These are phyloP conservation scores for Acomys russatus DNA, from an alignment of 2,797 vertebrate genomes.

Conservation along the genomic window DNA sequence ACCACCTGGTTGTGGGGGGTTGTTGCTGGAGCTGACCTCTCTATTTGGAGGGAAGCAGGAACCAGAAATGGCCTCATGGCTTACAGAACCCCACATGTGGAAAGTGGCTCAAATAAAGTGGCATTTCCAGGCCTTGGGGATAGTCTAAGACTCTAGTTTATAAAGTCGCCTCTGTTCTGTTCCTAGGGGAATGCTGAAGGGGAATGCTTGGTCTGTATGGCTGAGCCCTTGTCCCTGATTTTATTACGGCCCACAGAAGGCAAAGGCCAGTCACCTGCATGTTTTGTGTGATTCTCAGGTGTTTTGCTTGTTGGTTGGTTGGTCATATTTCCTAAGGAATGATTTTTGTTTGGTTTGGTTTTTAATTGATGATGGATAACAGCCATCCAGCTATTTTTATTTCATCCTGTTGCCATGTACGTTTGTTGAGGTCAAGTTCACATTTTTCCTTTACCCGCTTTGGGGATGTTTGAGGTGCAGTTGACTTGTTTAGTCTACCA, in stretches of 20 bases:
- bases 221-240: background rate
- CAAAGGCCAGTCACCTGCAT: background rate
- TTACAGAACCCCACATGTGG: background rate
- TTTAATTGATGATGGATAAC: background rate
- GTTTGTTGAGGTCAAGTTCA: background rate
- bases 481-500: background rate
- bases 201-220: background rate
- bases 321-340: background rate
- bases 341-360: background rate
- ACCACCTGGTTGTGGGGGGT: background rate
- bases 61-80: background rate
- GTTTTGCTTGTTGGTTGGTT: background rate
- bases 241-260: background rate
- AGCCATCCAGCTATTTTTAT: background rate
- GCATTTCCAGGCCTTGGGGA: constrained; percentile 71
- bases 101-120: constrained; percentile 71
- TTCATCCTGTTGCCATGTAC: background rate
- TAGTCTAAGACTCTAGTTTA: constrained; percentile 31
- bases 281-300: background rate
- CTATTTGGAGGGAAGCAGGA: constrained; percentile 48
- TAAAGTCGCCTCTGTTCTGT: constrained; percentile 39
- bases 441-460: background rate
- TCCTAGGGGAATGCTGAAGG: constrained; percentile 23
- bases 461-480: background rate
- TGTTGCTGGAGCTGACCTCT: constrained; percentile 15